Base-by-base conservation (phyloP, 2,797 vertebrate genomes). In the Alosa sapidissima region DNA sequence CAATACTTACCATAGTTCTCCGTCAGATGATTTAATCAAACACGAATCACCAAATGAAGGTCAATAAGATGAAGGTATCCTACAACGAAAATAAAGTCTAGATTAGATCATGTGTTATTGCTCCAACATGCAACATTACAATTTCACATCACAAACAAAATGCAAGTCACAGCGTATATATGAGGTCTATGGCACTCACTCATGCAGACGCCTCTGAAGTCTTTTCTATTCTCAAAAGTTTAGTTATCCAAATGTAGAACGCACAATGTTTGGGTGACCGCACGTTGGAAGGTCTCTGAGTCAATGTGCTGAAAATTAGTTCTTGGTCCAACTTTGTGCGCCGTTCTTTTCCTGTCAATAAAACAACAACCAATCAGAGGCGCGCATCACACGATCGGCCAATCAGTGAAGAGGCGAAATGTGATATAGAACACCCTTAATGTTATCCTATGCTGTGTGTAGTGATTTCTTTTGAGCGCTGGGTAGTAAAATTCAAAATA, bases 351-450 rank as follows among this genome's bases (percentile, higher is more conserved):
- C 28, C 51, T 54, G 48, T 62, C 19, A 24, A 21, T 11, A 45
- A 62, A 2, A 24, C 1, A 5, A 81, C 90, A 92, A 88, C 95
- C 65, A 95, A 92, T 95, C 92, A 93, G 87, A 58, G 75, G 33
- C 5, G 41, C 0, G 86, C 90, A 82, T 86, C 82, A 5, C 19
- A 11, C 5, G 68, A 62, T 1, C 88, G 86, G 81, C 95, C 94
- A 95, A 96, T 95, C 48, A 86, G 5, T 82, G 78, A 28, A n/a
- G 28, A 48, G n/a, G 86, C 92, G 88, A 90, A 90, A 91, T 62
- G 41, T 86, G 86, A 90, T 2, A 0, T 36, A 47, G 36, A 45
- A 78, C 72, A 78, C 72, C 41, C 60, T 21, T n/a, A 65, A 65
- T 28, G 1, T 28, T 21, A 60, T 11, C n/a, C 41, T 19, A 21